Conservation (phyloP, 2,797 vertebrate genomes). For the Takifugu ocellatus region DNA sequence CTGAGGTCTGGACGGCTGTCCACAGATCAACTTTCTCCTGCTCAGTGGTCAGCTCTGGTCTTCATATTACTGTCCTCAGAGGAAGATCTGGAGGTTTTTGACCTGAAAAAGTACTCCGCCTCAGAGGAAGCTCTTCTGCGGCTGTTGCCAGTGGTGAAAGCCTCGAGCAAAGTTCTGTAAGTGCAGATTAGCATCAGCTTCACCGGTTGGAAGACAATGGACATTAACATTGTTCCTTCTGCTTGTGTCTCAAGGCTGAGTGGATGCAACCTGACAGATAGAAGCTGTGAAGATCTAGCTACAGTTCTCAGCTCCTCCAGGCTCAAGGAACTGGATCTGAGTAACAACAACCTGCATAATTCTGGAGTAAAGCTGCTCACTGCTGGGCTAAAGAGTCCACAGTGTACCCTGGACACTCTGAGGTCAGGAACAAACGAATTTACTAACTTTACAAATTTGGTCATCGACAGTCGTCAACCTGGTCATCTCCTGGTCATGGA, state of each 20-base stretch:
- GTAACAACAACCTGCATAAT: neutral
- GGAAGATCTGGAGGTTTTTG: neutral
- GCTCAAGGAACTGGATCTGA: neutral
- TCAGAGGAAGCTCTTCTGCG: neutral
- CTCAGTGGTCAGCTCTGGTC: conserved; percentile 1
- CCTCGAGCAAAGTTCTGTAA: conserved; percentile 1
- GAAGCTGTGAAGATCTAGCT: neutral
- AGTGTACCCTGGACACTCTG: neutral
- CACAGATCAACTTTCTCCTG: neutral
- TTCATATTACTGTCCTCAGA: conserved; percentile 1
- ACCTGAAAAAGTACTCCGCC: neutral
- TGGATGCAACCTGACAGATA: neutral
- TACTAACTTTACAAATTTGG: no score
- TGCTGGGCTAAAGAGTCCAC: neutral
- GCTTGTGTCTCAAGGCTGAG: neutral
- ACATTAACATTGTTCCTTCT: neutral
- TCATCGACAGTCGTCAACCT: no score
- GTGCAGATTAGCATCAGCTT: neutral
- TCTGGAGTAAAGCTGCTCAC: neutral
- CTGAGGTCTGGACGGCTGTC: neutral
- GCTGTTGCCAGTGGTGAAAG: neutral
- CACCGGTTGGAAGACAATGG: no score
- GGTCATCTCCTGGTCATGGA: no score
- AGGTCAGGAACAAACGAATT: neutral
- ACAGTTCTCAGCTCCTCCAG: neutral